phyloP scores from a whole-genome alignment of 2,888 invertebrate genomes.

The Charanyca ferruginea region DNA sequence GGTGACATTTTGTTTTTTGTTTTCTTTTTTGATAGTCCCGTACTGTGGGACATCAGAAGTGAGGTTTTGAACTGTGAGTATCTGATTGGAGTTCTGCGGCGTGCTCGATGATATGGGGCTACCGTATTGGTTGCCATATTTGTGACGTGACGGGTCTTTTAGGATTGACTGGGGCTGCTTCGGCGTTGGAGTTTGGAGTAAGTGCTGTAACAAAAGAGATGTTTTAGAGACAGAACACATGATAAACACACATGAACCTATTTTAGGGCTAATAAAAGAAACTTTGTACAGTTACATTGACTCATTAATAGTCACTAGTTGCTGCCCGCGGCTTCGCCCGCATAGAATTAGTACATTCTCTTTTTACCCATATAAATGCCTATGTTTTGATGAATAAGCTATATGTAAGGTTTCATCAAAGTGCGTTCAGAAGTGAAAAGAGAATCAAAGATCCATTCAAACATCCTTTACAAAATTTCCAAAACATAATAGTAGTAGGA shows the following conservation, averaged over 20 bases:
- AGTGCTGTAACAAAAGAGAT: conserved; percentile 81
- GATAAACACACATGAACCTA: neutral
- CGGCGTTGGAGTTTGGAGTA: conserved; percentile 81
- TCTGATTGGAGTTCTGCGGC: conserved; percentile 89
- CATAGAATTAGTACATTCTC: too few relatives aligned
- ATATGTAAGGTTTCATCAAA: too few relatives aligned
- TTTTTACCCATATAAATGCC: too few relatives aligned
- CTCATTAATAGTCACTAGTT: too few relatives aligned
- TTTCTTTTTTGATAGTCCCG: conserved; percentile 89
- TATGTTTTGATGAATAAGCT: too few relatives aligned
- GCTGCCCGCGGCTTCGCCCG: too few relatives aligned
- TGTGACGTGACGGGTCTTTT: conserved; percentile 92
- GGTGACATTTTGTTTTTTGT: conserved; percentile 89
- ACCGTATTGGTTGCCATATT: conserved; percentile 90
- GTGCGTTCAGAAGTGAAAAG: too few relatives aligned
- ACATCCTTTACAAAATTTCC: too few relatives aligned
- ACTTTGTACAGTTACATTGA: too few relatives aligned
- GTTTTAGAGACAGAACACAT: conserved; percentile 2
- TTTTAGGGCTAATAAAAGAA: too few relatives aligned
- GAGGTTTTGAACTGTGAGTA: conserved; percentile 91
- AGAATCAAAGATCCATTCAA: too few relatives aligned
- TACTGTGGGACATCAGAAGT: conserved; percentile 88
- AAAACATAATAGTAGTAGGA: too few relatives aligned
- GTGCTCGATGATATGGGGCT: conserved; percentile 86
- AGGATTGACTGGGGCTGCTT: conserved; percentile 92